Evolutionary conservation across 2,113 vertebrate genomes (phyloP).

Genomic region (Callocephalon fimbriatum): DNA sequence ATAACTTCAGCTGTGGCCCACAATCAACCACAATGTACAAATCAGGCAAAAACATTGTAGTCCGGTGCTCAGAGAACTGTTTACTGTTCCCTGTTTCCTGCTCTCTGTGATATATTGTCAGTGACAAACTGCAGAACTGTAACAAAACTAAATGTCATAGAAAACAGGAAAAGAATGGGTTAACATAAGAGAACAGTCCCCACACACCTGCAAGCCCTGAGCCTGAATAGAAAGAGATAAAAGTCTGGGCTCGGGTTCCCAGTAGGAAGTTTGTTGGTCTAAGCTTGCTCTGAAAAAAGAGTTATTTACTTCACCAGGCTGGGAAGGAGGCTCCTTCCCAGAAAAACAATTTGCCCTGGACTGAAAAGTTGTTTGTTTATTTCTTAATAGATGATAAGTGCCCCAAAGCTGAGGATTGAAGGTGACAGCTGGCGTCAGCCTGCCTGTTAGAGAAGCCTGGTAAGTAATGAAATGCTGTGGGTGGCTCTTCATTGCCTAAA

Average conservation of each 20-base stretch:
- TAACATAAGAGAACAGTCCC: not conserved
- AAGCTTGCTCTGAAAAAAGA: not conserved
- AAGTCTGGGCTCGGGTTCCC: not conserved
- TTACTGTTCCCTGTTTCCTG: accelerated
- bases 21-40: not conserved
- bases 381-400: not conserved
- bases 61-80: not conserved
- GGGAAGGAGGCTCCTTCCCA: not conserved
- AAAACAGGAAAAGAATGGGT: not conserved
- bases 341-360: not conserved
- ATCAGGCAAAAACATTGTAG: not conserved
- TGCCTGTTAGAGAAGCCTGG: not conserved
- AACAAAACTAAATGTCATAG: not conserved
- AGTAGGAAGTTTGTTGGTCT: accelerated
- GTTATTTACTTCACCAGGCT: not conserved
- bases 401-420: not conserved
- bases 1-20: not conserved
- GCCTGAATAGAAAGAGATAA: not conserved
- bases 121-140: not conserved
- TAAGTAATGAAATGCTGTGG: not conserved
- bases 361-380: not conserved
- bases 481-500: not conserved
- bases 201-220: not conserved
- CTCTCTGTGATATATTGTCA: accelerated
- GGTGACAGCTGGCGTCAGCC: not conserved